Base-by-base conservation (phyloP, 2,888 invertebrate species). In the Drosophila hawaiiensis region DNA sequence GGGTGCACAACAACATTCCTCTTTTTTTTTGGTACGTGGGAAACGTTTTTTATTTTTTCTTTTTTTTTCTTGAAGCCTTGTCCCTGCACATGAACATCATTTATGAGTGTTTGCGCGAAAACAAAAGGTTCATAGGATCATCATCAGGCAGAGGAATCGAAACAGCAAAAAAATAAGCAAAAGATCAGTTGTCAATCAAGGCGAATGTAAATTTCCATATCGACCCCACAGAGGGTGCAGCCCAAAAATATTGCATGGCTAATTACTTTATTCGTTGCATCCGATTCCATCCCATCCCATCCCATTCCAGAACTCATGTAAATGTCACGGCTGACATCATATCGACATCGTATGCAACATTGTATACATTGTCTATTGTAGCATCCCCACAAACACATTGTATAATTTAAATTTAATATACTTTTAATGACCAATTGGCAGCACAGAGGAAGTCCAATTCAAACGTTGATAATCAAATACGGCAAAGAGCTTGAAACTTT, bases 131-230 rank as follows among this genome's bases (percentile, higher is more conserved):
- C 78, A 67, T 47, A 47, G 47, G 25, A 47, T 69, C 78, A 47
- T 69, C 78, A 68, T 28, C 49, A 37, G 25, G n/a, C 47, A 39
- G 25, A 19, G 16, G n/a, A 31, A 47, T 25, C 47, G 47, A 10
- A 39, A 35, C 35, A 58, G 54, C 29, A 29, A 29, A 6, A 39
- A 39, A 37, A 37, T 52, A 50, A 66, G 70, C 75, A 73, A 85
- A 83, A 86, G 82, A 89, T 83, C 84, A 86, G 79, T 85, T 86
- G 85, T 86, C 85, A 86, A 86, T 86, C 85, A 88, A 73, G 63
- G 59, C 43, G 41, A 58, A 54, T 53, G 49, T 54, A 47, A 73
- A 84, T 84, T 85, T 83, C 86, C 90, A 88, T 85, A 90, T 73
- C 55, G 62, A 66, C 39, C 68, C 70, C 62, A 50, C 47, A 52